Base-by-base conservation (phyloP, 2,888 invertebrate species). In the Dryobotodes eremita region DNA sequence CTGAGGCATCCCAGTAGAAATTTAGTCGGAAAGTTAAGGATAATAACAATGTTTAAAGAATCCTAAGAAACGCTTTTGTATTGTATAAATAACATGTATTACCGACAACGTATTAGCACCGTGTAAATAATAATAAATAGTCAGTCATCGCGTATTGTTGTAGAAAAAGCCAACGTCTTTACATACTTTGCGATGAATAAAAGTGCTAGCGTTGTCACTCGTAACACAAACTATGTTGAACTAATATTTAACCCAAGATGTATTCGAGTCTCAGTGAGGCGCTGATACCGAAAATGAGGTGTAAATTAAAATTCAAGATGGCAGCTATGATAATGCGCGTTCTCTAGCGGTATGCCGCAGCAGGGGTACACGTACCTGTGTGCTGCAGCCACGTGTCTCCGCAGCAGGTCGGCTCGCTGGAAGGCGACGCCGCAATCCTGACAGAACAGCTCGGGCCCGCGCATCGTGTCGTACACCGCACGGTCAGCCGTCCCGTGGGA, bases 361-460 rank as follows among this genome's bases (percentile, higher is more conserved):
- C 46, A 46, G 46, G 46, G 46, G 17, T 36, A 73, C 11, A 36
- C 26, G 26, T 73, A 97, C 97, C 95, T 96, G 85, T 97, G 97
- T 4, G 97, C 97, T 0, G 97, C 96, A 68, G 98, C 97, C 46
- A 97, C 97, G 92, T 98, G 98, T 20, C 98, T 96, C 75, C 98
- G 97, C 77, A 98, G 95, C 88, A 98, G 96, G 92, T 98, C 98
- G 62, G 98, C 97, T 26, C 98, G 97, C 91, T 98, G 98, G 95
- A 98, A 98, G 4, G 98, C 98, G 88, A 98, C 97, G 70, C 98
- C 98, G 91, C 98, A 98, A 81, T 98, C 98, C 84, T 97, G 97
- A 90, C 98, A 98, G 94, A 97, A 97, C 80, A 97, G 93, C 89
- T 96, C 96, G n/a, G 96, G 96, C 15, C 95, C 96, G 20, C 95